Evolutionary conservation across 2,113 vertebrate genomes (phyloP).

Genomic region (Pitta sordida): DNA sequence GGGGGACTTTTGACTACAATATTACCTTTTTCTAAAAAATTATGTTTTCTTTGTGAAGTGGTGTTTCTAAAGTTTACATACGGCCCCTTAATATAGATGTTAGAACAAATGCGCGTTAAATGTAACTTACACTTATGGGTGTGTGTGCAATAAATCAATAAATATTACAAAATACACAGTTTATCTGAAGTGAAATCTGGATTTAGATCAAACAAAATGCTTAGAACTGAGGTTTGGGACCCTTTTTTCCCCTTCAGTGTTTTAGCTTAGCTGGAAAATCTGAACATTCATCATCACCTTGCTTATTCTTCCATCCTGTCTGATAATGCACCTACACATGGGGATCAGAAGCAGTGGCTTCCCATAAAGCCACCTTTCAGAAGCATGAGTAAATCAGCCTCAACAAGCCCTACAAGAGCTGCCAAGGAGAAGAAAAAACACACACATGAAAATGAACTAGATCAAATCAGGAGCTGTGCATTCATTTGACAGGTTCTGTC

Average conservation of each 20-base stretch:
- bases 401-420: neutral
- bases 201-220: neutral
- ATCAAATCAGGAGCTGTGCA: neutral
- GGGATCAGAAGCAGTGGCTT: neutral
- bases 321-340: neutral
- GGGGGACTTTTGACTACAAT: neutral
- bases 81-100: neutral
- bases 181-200: conserved; percentile 19
- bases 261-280: conserved; percentile 7
- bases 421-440: neutral
- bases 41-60: neutral
- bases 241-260: neutral
- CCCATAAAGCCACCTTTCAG: neutral
- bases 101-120: neutral
- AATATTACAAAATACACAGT: neutral
- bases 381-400: neutral
- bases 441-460: neutral
- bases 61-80: neutral
- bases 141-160: neutral
- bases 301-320: neutral
- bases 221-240: neutral
- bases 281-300: neutral
- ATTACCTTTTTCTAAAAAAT: neutral
- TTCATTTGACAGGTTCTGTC: conserved; percentile 37
- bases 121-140: neutral